Evolutionary conservation across 2,113 vertebrate species (phyloP).

Genomic region (Gobius niger): DNA sequence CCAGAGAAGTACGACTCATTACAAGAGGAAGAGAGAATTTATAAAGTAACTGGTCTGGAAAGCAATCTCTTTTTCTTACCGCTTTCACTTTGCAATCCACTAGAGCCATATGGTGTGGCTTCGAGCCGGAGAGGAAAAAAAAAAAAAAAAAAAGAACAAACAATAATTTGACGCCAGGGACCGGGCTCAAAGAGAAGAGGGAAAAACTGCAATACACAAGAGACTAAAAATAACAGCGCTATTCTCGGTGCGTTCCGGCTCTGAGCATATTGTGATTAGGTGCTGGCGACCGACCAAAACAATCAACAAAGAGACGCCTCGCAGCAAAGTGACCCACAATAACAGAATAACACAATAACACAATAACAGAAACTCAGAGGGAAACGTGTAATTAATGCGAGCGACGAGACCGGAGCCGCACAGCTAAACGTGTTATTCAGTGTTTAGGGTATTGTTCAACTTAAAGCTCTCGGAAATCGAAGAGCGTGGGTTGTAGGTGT

Average conservation of each 20-base stretch:
- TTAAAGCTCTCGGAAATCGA: too few species aligned
- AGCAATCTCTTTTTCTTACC: slow-evolving; percentile 55
- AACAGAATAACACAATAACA: too few species aligned
- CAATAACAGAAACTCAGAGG: background rate
- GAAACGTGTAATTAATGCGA: background rate
- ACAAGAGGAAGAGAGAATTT: slow-evolving; percentile 17
- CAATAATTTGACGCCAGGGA: slow-evolving; percentile 63
- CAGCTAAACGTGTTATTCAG: too few species aligned
- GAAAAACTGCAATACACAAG: slow-evolving; percentile 36
- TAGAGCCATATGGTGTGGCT: slow-evolving; percentile 59
- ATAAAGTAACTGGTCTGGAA: slow-evolving; percentile 8
- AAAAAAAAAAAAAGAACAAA: slow-evolving; percentile 46
- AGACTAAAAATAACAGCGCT: background rate
- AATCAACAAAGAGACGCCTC: background rate
- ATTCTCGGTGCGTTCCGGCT: slow-evolving; percentile 39
- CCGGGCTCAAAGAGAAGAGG: slow-evolving; percentile 20
- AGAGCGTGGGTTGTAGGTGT: too few species aligned
- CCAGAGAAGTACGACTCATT: slow-evolving; percentile 19
- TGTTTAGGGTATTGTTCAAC: too few species aligned
- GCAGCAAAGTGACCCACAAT: background rate
- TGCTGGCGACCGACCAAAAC: slow-evolving; percentile 17
- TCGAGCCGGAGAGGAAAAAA: slow-evolving; percentile 48
- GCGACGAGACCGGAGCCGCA: too few species aligned
- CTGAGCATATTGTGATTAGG: slow-evolving; percentile 55
- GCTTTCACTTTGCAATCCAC: slow-evolving; percentile 56